Evolutionary conservation across 1,140 invertebrate genomes (phyloP).

Genomic region (Ectropis grisescens): DNA sequence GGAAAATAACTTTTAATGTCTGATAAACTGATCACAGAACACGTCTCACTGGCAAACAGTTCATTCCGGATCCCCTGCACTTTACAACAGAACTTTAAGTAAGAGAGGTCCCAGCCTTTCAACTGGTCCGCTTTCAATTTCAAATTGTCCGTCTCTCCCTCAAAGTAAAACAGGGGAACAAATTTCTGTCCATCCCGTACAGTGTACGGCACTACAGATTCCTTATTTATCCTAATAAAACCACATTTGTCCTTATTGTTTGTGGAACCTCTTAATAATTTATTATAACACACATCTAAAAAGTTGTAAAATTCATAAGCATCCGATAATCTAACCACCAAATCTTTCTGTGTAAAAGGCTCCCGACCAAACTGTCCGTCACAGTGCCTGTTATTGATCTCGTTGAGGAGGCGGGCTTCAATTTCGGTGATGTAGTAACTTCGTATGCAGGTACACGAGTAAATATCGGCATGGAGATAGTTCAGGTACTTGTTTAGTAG

Average conservation of each 20-base stretch:
- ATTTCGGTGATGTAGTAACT: slow-evolving; percentile 94
- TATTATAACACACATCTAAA: slow-evolving; percentile 88
- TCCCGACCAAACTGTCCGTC: slow-evolving; percentile 91
- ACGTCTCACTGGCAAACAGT: slow-evolving; percentile 89
- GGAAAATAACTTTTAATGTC: slow-evolving; percentile 94
- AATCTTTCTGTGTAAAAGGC: slow-evolving; percentile 89
- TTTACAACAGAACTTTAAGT: slow-evolving; percentile 94
- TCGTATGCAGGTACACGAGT: slow-evolving; percentile 89
- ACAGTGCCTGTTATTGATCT: slow-evolving; percentile 94
- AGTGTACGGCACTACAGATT: slow-evolving; percentile 94
- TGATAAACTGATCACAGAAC: slow-evolving; percentile 88
- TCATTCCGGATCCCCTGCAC: slow-evolving; percentile 93
- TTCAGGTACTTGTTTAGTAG: slow-evolving; percentile 88
- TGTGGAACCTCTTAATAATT: slow-evolving; percentile 77
- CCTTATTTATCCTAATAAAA: slow-evolving; percentile 94
- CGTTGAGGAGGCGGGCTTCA: slow-evolving; percentile 91
- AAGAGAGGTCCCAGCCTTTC: slow-evolving; percentile 92
- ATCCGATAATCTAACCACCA: slow-evolving; percentile 89
- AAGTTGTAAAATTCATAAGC: slow-evolving; percentile 93
- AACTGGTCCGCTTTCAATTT: slow-evolving; percentile 87
- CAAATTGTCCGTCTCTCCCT: slow-evolving; percentile 91
- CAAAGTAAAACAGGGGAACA: slow-evolving; percentile 95
- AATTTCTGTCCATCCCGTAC: slow-evolving; percentile 86
- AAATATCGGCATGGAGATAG: slow-evolving; percentile 86
- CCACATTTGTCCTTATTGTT: slow-evolving; percentile 87